These are phyloP conservation scores for Psilanteris sp. DNA, from an alignment of 1,140 invertebrate species.

Conservation along the genomic window DNA sequence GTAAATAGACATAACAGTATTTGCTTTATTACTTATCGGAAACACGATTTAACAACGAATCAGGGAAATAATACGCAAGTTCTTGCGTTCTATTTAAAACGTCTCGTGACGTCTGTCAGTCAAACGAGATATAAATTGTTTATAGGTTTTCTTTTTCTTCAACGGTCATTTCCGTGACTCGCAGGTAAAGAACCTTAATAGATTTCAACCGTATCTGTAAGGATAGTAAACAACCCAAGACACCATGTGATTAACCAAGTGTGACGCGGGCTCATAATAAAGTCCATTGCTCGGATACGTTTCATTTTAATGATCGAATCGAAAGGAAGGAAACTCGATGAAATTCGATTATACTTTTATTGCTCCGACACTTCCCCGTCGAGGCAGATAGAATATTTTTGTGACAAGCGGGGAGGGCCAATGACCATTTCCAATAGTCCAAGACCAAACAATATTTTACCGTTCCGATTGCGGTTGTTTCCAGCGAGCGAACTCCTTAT, in stretches of 20 bases:
- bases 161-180: constrained; percentile 27
- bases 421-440: constrained; percentile 17
- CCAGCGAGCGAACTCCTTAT: too few species aligned
- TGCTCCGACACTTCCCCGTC: constrained; percentile 5
- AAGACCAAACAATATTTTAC: constrained; percentile 28
- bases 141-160: constrained; percentile 13
- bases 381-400: background rate
- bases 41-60: too few species aligned
- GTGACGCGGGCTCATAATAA: constrained; percentile 35
- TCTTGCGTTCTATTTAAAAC: too few species aligned
- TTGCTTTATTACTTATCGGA: too few species aligned
- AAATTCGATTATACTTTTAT: constrained; percentile 8
- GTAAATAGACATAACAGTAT: too few species aligned
- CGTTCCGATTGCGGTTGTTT: constrained; percentile 39
- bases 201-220: constrained; percentile 30
- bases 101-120: constrained; percentile 8
- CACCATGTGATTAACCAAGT: constrained; percentile 46
- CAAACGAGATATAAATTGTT: constrained; percentile 21
- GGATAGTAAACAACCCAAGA: constrained; percentile 29
- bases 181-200: constrained; percentile 50
- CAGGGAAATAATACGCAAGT: too few species aligned
- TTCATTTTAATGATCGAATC: constrained; percentile 25
- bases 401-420: background rate
- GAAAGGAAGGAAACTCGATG: constrained; percentile 15
- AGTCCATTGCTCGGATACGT: constrained; percentile 8